Conservation (phyloP, 2,888 invertebrate species). For the Andrena dorsata region DNA sequence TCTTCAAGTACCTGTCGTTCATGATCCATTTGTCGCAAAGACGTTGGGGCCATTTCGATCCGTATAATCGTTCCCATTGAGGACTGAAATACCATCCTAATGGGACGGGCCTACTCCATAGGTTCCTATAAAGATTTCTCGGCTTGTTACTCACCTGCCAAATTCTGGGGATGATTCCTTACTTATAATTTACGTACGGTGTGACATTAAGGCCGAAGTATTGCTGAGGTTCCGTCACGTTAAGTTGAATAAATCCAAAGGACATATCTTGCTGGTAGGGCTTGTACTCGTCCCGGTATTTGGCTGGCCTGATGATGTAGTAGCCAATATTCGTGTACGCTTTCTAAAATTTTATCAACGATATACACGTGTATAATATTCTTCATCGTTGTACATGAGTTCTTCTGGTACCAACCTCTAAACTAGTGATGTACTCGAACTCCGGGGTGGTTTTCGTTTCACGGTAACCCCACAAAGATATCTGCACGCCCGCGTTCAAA, state of each 20-base stretch:
- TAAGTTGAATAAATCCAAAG: constrained; percentile 95
- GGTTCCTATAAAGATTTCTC: constrained; percentile 85
- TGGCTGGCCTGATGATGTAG: constrained; percentile 90
- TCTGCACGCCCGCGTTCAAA: constrained; percentile 90
- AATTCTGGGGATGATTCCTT: not conserved
- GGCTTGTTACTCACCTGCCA: not conserved
- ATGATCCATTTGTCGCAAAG: constrained; percentile 97
- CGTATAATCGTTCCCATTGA: constrained; percentile 94
- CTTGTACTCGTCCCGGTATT: constrained; percentile 90
- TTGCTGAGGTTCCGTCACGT: constrained; percentile 91
- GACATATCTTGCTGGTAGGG: constrained; percentile 90
- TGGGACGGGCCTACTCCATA: constrained; percentile 97
- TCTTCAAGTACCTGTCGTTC: constrained; percentile 92
- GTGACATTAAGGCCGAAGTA: constrained; percentile 89
- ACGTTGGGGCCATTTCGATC: constrained; percentile 92
- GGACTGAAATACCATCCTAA: constrained; percentile 96
- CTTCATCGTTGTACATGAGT: not conserved
- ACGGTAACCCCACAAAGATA: constrained; percentile 95
- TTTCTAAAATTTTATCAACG: constrained; percentile 74
- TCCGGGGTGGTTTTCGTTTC: constrained; percentile 93
- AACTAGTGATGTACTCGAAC: constrained; percentile 91
- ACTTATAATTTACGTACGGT: constrained; percentile 88
- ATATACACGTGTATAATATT: not conserved
- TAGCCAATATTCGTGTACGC: constrained; percentile 88
- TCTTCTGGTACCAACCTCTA: constrained; percentile 86